phyloP scores from a whole-genome alignment of 2,888 invertebrate genomes.

The Clostera curtula region DNA sequence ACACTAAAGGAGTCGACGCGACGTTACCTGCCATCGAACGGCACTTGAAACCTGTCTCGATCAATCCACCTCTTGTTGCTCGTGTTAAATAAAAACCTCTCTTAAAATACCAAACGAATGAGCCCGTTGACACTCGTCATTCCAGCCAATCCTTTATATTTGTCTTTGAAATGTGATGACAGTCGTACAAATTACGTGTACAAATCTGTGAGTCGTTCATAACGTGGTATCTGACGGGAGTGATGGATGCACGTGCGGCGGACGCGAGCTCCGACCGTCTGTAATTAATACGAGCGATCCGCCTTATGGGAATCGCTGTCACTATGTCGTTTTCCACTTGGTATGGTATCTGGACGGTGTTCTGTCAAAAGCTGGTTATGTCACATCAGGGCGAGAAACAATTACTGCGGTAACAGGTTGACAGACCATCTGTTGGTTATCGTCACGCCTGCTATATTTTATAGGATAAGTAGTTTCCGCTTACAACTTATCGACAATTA shows the following conservation, averaged over 20 bases:
- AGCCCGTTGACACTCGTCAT: constrained; percentile 70
- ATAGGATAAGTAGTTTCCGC: no score
- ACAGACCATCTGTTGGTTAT: no score
- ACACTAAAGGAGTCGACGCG: constrained; percentile 49
- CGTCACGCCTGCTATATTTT: no score
- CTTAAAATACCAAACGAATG: constrained; percentile 69
- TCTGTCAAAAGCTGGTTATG: constrained; percentile 45
- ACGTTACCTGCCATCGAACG: constrained; percentile 60
- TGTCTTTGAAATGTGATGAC: constrained; percentile 76
- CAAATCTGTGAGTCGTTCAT: constrained; percentile 72
- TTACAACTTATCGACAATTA: no score
- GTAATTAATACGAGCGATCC: constrained; percentile 65
- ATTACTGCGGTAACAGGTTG: constrained; percentile 26
- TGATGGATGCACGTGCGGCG: constrained; percentile 62
- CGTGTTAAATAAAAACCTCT: constrained; percentile 72
- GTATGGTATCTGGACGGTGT: constrained; percentile 51
- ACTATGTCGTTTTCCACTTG: constrained; percentile 56
- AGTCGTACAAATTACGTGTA: constrained; percentile 74
- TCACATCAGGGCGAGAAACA: constrained; percentile 38
- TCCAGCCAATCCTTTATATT: constrained; percentile 73
- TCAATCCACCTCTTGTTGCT: constrained; percentile 72
- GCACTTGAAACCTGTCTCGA: constrained; percentile 74
- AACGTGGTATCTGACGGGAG: constrained; percentile 63
- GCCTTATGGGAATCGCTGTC: constrained; percentile 64
- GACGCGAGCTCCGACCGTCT: constrained; percentile 49